Evolutionary conservation across 2,888 invertebrate genomes (phyloP).

Genomic region (Melieria picta): DNA sequence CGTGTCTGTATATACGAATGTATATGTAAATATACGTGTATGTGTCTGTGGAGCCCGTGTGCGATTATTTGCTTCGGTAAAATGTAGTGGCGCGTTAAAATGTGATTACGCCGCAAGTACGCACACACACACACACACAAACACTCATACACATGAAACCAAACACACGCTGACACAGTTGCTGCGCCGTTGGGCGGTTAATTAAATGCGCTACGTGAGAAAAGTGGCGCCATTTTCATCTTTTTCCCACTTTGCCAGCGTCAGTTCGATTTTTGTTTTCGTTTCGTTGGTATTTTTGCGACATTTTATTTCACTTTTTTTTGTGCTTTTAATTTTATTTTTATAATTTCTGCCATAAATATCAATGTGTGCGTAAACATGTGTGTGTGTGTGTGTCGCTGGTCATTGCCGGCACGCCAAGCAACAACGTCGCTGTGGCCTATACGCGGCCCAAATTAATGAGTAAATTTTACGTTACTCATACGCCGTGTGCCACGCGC

Average conservation of each 20-base stretch:
- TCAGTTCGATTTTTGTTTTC: conserved; percentile 28
- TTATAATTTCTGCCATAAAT: conserved; percentile 30
- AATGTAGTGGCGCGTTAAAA: not conserved
- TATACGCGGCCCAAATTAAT: too few species aligned
- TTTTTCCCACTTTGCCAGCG: conserved; percentile 33
- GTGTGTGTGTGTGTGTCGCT: conserved; percentile 11
- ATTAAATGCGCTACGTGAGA: conserved; percentile 62
- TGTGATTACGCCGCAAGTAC: not conserved
- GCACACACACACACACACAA: not conserved
- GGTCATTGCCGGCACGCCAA: too few species aligned
- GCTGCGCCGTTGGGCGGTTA: conserved; percentile 47
- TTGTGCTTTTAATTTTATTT: conserved; percentile 44
- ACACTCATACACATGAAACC: not conserved
- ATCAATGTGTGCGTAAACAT: conserved; percentile 11
- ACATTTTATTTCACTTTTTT: conserved; percentile 49
- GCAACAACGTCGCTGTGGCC: too few species aligned
- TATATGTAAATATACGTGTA: not conserved
- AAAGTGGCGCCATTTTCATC: conserved; percentile 56
- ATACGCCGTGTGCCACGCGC: too few species aligned
- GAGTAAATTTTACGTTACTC: too few species aligned
- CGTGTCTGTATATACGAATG: not conserved
- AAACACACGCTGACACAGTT: not conserved
- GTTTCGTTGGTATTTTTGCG: conserved; percentile 40
- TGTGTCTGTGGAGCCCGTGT: too few species aligned
- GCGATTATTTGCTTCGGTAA: not conserved